Percentiles rank a stretch among this genome's conserved stretches.
Evolutionary conservation across 2,888 invertebrate species (phyloP).

Genomic region (Mongoloraphidia duomilia): DNA sequence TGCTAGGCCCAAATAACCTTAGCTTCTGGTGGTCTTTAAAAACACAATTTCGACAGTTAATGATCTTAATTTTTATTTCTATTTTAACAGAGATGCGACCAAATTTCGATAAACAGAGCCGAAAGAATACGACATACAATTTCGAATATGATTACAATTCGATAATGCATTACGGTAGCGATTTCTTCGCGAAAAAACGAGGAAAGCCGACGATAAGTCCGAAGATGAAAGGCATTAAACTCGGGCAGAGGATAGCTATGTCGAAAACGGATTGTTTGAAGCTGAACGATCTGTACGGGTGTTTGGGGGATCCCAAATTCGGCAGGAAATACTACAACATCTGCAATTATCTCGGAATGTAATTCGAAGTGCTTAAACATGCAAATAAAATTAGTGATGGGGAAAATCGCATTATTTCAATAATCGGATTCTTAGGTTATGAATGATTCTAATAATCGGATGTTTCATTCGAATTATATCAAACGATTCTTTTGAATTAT

Average conservation of each 20-base stretch:
- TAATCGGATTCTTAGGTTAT: too few relatives aligned
- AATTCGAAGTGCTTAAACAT: too few relatives aligned
- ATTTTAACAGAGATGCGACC: slow-evolving; percentile 36
- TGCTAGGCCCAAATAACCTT: too few relatives aligned
- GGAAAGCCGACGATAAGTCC: slow-evolving; percentile 47
- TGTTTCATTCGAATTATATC: too few relatives aligned
- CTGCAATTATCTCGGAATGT: slow-evolving; percentile 37
- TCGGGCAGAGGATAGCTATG: slow-evolving; percentile 48
- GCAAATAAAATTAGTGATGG: too few relatives aligned
- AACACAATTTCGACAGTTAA: too few relatives aligned
- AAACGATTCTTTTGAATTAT: too few relatives aligned
- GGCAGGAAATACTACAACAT: slow-evolving; percentile 38
- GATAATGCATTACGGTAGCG: slow-evolving; percentile 63
- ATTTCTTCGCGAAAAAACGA: slow-evolving; percentile 46
- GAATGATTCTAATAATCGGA: too few relatives aligned
- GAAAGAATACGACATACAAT: slow-evolving; percentile 45
- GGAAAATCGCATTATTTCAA: too few relatives aligned
- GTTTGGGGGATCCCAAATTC: slow-evolving; percentile 33
- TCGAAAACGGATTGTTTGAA: slow-evolving; percentile 54
- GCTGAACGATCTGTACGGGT: slow-evolving; percentile 50
- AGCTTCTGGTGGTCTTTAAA: too few relatives aligned
- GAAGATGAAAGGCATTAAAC: slow-evolving; percentile 35
- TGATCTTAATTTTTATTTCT: not conserved
- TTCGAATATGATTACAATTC: slow-evolving; percentile 65
- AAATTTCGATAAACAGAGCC: slow-evolving; percentile 50